Conservation (phyloP, 2,888 invertebrate genomes). For the Thera obeliscata region DNA sequence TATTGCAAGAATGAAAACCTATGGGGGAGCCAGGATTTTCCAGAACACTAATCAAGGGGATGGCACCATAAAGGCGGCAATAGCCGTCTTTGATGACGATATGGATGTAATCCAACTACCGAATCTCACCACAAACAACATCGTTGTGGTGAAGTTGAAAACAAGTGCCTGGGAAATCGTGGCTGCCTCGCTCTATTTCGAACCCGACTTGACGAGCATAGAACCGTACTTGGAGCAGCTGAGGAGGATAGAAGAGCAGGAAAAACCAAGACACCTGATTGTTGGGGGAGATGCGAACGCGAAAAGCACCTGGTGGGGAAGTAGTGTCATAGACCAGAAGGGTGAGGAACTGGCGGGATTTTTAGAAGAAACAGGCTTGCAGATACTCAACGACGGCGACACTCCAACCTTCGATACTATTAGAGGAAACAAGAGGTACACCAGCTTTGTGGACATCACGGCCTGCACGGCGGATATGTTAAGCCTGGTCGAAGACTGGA, state of each 20-base stretch:
- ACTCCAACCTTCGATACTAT: neutral
- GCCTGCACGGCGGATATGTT: conserved; percentile 7
- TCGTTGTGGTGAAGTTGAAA: neutral
- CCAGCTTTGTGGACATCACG: conserved; percentile 2
- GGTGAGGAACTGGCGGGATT: neutral
- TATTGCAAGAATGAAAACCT: neutral
- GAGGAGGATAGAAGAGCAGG: no score
- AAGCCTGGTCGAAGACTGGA: conserved; percentile 14
- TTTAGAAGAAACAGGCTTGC: neutral
- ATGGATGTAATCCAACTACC: neutral
- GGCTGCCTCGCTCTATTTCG: neutral
- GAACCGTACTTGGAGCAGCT: neutral
- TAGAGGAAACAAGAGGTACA: neutral
- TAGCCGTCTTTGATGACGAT: neutral
- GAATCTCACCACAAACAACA: neutral
- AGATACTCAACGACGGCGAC: neutral
- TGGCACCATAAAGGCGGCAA: neutral
- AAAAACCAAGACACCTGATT: no score
- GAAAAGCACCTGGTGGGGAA: no score
- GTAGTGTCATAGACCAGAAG: neutral
- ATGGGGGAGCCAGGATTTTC: neutral
- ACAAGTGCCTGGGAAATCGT: neutral
- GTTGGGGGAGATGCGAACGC: no score
- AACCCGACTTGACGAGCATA: neutral
- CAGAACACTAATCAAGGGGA: neutral